Evolutionary conservation across 2,113 vertebrate genomes (phyloP).

Genomic region (Callopanchax toddi): DNA sequence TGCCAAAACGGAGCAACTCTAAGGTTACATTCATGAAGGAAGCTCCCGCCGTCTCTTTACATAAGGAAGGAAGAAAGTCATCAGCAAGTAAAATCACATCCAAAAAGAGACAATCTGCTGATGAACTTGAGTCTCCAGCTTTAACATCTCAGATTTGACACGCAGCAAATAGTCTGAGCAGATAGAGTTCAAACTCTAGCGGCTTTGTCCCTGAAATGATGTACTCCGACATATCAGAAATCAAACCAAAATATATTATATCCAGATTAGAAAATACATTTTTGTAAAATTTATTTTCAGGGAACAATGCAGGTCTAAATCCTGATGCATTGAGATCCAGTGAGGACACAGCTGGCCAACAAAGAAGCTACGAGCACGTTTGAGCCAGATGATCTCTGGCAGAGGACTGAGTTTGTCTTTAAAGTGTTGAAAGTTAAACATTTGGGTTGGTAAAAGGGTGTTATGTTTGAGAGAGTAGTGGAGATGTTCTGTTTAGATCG

Average conservation of each 20-base stretch:
- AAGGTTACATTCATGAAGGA: slow-evolving; percentile 28
- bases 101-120: background rate
- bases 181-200: too few relatives aligned
- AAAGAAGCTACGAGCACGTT: background rate
- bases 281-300: too few relatives aligned
- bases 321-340: too few relatives aligned
- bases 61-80: slow-evolving; percentile 43
- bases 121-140: background rate
- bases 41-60: background rate
- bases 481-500: background rate
- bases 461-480: background rate
- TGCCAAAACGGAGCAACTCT: slow-evolving; percentile 42
- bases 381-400: too few relatives aligned
- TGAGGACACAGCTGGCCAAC: too few relatives aligned
- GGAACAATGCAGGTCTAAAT: too few relatives aligned
- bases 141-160: background rate
- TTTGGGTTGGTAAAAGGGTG: background rate
- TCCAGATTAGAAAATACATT: too few relatives aligned
- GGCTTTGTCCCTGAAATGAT: too few relatives aligned
- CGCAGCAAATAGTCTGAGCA: too few relatives aligned
- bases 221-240: too few relatives aligned
- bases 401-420: background rate
- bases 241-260: too few relatives aligned
- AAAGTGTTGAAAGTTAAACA: background rate
- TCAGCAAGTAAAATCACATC: slow-evolving; percentile 23